A percentile compares a stretch with the other conserved stretches of the same genome.
phyloP scores from a whole-genome alignment of 2,113 vertebrate genomes.

The Podiceps cristatus region DNA sequence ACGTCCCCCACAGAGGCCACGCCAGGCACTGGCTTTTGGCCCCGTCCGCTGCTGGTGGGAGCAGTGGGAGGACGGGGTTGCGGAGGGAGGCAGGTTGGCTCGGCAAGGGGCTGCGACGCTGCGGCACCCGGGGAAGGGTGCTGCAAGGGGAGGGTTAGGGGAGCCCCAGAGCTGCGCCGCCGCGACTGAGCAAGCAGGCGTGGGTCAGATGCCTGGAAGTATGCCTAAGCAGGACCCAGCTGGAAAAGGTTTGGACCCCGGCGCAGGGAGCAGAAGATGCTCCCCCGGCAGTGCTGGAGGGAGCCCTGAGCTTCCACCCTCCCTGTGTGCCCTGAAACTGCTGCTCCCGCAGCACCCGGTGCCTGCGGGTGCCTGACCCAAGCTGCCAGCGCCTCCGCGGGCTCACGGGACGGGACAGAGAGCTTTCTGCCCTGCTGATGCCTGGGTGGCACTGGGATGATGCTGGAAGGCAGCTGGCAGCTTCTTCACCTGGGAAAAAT shows the following conservation, averaged over 20 bases:
- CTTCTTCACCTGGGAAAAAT: background rate
- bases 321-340: background rate
- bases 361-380: background rate
- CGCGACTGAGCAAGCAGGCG: background rate
- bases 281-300: background rate
- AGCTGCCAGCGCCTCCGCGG: too few relatives aligned
- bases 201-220: too few relatives aligned
- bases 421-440: background rate
- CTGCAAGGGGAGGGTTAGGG: background rate
- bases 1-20: background rate
- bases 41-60: background rate
- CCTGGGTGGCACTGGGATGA: background rate
- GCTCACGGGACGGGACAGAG: background rate
- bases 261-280: background rate
- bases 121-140: accelerated
- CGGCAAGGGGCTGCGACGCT: background rate
- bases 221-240: accelerated
- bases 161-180: background rate
- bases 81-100: accelerated
- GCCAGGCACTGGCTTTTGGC: background rate
- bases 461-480: background rate
- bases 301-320: background rate
- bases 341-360: background rate
- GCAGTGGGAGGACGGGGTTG: background rate
- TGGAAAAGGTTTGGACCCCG: background rate